Evolutionary conservation across 2,113 vertebrate genomes (phyloP).

Genomic region (Hypocryptadius cinnamomeus): DNA sequence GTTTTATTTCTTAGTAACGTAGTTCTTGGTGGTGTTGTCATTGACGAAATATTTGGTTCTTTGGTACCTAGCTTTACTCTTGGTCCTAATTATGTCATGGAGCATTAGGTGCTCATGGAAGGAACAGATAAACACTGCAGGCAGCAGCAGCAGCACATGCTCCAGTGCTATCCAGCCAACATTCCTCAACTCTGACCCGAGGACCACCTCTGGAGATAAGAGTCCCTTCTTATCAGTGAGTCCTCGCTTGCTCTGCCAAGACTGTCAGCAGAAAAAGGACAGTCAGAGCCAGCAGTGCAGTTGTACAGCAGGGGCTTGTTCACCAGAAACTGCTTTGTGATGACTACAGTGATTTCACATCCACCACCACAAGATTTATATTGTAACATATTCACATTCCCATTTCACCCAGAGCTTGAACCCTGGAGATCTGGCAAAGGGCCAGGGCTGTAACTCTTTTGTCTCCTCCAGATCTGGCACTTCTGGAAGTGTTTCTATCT

Average conservation of each 20-base stretch:
- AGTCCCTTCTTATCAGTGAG: slow-evolving; percentile 20
- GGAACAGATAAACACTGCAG: neutral
- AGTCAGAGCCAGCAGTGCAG: neutral
- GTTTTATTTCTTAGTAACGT: neutral
- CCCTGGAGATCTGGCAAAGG: neutral
- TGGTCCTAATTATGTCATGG: neutral
- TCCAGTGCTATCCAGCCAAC: neutral
- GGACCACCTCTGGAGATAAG: slow-evolving; percentile 48
- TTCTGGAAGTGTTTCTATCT: neutral
- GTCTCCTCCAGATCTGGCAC: neutral
- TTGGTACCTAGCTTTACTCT: neutral
- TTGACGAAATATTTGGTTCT: neutral
- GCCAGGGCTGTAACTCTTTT: neutral
- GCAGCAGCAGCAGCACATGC: slow-evolving; percentile 5
- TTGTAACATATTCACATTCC: neutral
- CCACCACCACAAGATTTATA: neutral
- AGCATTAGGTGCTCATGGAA: neutral
- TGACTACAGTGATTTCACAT: neutral
- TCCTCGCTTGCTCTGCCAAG: neutral
- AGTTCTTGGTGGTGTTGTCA: neutral
- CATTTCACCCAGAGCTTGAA: neutral
- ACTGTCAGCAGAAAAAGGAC: neutral
- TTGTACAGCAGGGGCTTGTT: neutral
- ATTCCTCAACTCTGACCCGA: slow-evolving; percentile 43
- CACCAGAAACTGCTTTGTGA: neutral